These are phyloP conservation scores for Amiota communis DNA, from an alignment of 2,888 invertebrate species.

Conservation along the genomic window DNA sequence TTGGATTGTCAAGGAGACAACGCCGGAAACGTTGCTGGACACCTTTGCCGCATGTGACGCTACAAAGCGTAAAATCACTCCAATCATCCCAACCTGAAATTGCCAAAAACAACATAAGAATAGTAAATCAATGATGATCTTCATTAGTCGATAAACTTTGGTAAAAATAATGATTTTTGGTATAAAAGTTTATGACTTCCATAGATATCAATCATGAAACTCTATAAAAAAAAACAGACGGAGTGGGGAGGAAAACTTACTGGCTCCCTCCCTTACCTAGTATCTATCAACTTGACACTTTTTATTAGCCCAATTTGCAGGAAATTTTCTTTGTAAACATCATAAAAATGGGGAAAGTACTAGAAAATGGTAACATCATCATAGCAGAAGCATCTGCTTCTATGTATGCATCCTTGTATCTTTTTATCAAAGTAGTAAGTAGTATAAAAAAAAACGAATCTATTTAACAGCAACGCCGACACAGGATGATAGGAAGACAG, in stretches of 20 bases:
- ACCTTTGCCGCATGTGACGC: constrained; percentile 73
- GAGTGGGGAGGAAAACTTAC: not conserved
- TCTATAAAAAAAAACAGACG: no score
- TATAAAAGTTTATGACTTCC: no score
- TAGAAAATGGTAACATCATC: constrained; percentile 38
- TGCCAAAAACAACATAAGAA: constrained; percentile 25
- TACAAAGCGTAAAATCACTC: constrained; percentile 73
- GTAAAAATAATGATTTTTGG: no score
- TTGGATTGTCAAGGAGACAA: constrained; percentile 71
- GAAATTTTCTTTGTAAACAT: constrained; percentile 34
- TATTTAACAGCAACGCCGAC: constrained; percentile 14
- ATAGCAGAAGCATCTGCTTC: constrained; percentile 17
- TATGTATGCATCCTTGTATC: no score
- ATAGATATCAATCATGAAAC: no score
- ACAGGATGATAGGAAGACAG: constrained; percentile 14
- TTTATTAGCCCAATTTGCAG: constrained; percentile 39
- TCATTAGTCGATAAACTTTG: no score
- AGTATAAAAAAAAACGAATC: constrained; percentile 13
- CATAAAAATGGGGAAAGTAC: not conserved
- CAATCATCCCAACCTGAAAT: constrained; percentile 73
- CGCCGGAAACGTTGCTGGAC: constrained; percentile 73
- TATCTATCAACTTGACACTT: constrained; percentile 14
- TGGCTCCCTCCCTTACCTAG: constrained; percentile 9
- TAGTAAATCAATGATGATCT: no score
- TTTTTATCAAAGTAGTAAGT: not conserved